Conservation (phyloP, 2,888 invertebrate genomes). For the Tinea pellionella region DNA sequence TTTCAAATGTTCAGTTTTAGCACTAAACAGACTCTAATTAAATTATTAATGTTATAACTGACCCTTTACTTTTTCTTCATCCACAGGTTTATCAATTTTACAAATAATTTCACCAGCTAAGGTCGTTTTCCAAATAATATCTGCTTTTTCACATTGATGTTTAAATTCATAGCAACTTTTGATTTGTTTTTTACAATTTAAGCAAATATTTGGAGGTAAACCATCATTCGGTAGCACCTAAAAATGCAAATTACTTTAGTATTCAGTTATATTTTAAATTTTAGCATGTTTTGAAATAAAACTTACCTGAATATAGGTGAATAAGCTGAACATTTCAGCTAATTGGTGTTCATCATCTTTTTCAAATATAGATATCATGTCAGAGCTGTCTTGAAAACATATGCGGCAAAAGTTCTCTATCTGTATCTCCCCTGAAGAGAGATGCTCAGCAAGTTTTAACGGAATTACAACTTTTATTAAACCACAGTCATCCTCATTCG, state of each 20-base stretch:
- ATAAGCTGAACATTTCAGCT: constrained; percentile 38
- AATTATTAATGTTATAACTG: too few relatives aligned
- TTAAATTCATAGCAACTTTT: constrained; percentile 49
- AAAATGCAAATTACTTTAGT: constrained; percentile 14
- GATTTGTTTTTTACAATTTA: constrained; percentile 24
- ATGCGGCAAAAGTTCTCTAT: constrained; percentile 52
- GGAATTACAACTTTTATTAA: constrained; percentile 27
- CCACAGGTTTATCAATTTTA: constrained; percentile 17
- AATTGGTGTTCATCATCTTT: constrained; percentile 32
- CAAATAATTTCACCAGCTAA: constrained; percentile 26
- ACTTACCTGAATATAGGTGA: constrained; percentile 41
- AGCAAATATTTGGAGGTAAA: constrained; percentile 23
- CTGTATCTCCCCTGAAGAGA: constrained; percentile 17
- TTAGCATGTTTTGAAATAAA: neutral
- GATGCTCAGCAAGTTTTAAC: constrained; percentile 24
- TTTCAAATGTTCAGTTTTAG: too few relatives aligned
- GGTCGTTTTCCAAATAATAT: constrained; percentile 36
- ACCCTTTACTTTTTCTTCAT: too few relatives aligned
- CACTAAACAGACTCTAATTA: too few relatives aligned
- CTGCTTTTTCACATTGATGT: constrained; percentile 47
- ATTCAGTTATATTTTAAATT: too few relatives aligned
- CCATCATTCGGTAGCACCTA: constrained; percentile 21
- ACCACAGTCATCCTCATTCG: constrained; percentile 2
- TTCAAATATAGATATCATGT: constrained; percentile 39
- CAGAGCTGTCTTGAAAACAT: constrained; percentile 43